These are phyloP conservation scores for Caenorhabditis angaria DNA, from an alignment of 2,888 invertebrate species.

Conservation along the genomic window DNA sequence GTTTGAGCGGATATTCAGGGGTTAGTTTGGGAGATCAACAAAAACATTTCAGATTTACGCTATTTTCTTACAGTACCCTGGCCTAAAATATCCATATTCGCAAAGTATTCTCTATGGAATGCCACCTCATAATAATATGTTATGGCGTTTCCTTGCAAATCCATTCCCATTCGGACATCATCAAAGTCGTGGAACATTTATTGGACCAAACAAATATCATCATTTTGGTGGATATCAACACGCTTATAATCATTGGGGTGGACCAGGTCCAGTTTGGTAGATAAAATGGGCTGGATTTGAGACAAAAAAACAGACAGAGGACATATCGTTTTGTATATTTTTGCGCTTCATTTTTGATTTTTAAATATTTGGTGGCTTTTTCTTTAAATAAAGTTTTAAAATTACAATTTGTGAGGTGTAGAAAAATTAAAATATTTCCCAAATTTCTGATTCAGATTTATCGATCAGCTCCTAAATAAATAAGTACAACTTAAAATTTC, in stretches of 20 bases:
- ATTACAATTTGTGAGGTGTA: too few relatives aligned
- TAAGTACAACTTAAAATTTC: too few relatives aligned
- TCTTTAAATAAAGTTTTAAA: too few relatives aligned
- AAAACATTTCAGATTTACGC: too few relatives aligned
- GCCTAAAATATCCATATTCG: slow-evolving; percentile 45
- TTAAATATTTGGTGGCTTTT: too few relatives aligned
- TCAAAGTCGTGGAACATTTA: slow-evolving; percentile 39
- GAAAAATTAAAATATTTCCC: too few relatives aligned
- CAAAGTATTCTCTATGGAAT: slow-evolving; percentile 57
- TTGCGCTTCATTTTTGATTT: too few relatives aligned
- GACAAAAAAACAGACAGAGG: too few relatives aligned
- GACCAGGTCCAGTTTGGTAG: slow-evolving; percentile 64
- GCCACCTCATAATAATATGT: slow-evolving; percentile 62
- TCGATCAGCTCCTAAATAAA: too few relatives aligned
- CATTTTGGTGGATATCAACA: slow-evolving; percentile 58
- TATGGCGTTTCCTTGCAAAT: slow-evolving; percentile 57
- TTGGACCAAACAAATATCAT: slow-evolving; percentile 63
- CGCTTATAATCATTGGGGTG: slow-evolving; percentile 55
- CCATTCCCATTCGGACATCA: slow-evolving; percentile 54
- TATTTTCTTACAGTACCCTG: slow-evolving; percentile 38
- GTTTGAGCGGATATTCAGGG: slow-evolving; percentile 24
- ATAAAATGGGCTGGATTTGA: too few relatives aligned
- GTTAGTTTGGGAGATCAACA: slow-evolving; percentile 2
- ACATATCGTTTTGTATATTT: too few relatives aligned
- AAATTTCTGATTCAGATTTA: too few relatives aligned